These are phyloP conservation scores for Dicrostonyx torquatus DNA, from an alignment of 2,797 vertebrate genomes.

Conservation along the genomic window DNA sequence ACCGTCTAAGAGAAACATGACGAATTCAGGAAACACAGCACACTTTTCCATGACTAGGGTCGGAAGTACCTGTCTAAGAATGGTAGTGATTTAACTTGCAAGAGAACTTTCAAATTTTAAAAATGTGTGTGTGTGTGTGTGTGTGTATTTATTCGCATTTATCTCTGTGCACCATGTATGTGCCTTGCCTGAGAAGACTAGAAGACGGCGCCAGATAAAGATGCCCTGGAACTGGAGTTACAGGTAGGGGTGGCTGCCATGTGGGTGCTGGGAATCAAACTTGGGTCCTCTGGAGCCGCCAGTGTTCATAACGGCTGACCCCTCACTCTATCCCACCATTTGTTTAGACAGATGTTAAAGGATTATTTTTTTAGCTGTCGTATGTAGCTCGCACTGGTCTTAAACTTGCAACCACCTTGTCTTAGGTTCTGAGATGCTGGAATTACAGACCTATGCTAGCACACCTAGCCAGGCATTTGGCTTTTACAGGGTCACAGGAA, in stretches of 20 bases:
- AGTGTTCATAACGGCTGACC: not conserved
- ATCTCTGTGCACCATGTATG: not conserved
- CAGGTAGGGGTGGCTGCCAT: not conserved
- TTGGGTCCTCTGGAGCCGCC: not conserved
- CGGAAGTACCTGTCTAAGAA: fast-evolving
- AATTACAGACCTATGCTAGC: not conserved
- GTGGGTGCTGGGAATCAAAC: not conserved
- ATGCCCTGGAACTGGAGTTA: not conserved
- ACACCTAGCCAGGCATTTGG: not conserved
- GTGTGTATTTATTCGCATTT: no score
- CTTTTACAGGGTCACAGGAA: not conserved
- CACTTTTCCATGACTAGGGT: not conserved
- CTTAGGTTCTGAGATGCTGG: not conserved
- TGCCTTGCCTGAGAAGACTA: no score
- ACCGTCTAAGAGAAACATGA: fast-evolving
- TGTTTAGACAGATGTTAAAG: no score
- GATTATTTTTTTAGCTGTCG: not conserved
- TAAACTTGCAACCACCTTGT: not conserved
- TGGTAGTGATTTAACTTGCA: not conserved
- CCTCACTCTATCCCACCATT: not conserved
- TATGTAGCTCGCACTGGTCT: no score
- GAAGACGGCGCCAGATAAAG: no score
- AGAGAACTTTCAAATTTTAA: not conserved
- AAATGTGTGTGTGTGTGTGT: fast-evolving
- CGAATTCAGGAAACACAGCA: not conserved